These are phyloP conservation scores for Nasonia oneida DNA, from an alignment of 2,888 invertebrate species.

Conservation along the genomic window DNA sequence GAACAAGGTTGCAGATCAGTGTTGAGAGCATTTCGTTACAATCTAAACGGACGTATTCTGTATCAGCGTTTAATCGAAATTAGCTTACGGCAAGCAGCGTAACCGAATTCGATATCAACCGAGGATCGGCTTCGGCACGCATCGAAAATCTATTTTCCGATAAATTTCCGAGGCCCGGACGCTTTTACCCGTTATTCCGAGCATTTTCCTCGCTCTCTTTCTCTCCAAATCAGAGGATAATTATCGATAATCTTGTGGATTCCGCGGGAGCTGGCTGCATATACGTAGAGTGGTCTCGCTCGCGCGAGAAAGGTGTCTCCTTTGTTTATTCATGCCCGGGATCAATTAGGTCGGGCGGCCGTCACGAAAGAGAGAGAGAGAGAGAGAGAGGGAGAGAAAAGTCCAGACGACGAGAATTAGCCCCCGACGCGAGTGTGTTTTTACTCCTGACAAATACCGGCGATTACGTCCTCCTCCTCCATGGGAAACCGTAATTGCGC, in stretches of 20 bases:
- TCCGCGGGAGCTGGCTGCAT: not conserved
- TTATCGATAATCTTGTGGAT: not conserved
- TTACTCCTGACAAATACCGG: conserved; percentile 71
- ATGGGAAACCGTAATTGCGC: conserved; percentile 66
- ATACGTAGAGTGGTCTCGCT: not conserved
- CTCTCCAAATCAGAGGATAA: not conserved
- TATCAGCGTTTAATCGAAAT: too few relatives aligned
- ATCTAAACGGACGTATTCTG: too few relatives aligned
- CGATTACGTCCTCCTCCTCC: conserved; percentile 66
- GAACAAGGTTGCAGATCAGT: too few relatives aligned
- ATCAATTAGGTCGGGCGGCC: not conserved
- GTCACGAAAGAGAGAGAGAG: conserved; percentile 13
- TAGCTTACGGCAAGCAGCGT: too few relatives aligned
- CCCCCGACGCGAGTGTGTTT: conserved; percentile 66
- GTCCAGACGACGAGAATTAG: conserved; percentile 60
- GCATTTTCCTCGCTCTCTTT: not conserved
- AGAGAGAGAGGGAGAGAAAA: conserved; percentile 27
- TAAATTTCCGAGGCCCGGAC: not conserved
- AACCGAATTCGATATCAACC: too few relatives aligned
- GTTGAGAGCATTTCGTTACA: too few relatives aligned
- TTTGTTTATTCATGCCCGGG: not conserved
- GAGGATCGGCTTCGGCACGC: not conserved
- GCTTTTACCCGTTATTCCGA: not conserved
- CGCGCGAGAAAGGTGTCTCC: not conserved
- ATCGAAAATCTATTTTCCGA: conserved; percentile 1